Evolutionary conservation across 37 sponge, comb jelly and placozoan genomes (phyloP).

Genomic region (Crambe crambe): DNA sequence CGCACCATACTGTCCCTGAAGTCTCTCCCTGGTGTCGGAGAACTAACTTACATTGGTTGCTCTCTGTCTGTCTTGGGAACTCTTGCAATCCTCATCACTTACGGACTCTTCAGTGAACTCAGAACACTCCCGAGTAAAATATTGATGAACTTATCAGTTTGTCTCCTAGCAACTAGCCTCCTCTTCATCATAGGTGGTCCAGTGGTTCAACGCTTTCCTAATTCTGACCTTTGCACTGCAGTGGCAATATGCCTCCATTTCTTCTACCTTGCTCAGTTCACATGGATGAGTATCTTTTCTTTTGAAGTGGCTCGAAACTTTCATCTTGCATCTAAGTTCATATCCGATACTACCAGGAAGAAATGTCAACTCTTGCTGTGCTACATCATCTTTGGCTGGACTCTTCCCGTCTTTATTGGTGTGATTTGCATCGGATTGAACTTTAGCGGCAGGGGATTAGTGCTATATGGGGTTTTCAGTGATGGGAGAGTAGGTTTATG

Average conservation of each 20-base stretch:
- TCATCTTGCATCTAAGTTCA: neutral
- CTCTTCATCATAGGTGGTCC: no score
- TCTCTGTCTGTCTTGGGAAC: slow-evolving; percentile 49
- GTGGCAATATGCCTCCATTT: no score
- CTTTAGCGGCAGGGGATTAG: no score
- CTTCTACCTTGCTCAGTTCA: slow-evolving; percentile 47
- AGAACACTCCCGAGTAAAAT: no score
- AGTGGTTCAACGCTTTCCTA: no score
- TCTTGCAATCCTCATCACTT: slow-evolving; percentile 37
- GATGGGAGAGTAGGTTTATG: slow-evolving; percentile 34
- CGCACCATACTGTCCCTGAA: neutral
- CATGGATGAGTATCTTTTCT: slow-evolving; percentile 56
- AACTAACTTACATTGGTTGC: slow-evolving; percentile 58
- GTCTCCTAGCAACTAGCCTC: no score
- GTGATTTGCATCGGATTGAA: no score
- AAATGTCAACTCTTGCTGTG: slow-evolving; percentile 3
- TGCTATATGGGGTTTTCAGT: slow-evolving; percentile 34
- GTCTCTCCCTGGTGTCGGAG: neutral
- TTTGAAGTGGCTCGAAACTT: slow-evolving; percentile 13
- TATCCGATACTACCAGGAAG: neutral
- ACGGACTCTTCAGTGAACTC: slow-evolving; percentile 43
- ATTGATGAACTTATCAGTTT: no score
- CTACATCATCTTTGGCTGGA: slow-evolving; percentile 47
- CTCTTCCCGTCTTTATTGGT: slow-evolving; percentile 26
- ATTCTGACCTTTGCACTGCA: no score